A percentile compares a stretch with the other conserved stretches of the same genome.
phyloP scores from a whole-genome alignment of 2,113 vertebrate genomes.

The Austrofundulus limnaeus region DNA sequence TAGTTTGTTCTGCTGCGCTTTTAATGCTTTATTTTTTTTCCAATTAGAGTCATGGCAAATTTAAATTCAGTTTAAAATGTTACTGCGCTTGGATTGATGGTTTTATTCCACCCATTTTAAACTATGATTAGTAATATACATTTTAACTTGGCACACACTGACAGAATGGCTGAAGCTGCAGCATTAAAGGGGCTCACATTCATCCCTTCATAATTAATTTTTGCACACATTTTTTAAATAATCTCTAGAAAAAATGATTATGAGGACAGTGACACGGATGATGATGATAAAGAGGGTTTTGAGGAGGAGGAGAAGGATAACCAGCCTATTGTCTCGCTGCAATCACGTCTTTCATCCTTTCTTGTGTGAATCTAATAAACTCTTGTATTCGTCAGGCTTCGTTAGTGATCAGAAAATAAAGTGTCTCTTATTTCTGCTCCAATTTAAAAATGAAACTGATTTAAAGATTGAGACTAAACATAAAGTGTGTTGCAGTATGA shows the following conservation, averaged over 20 bases:
- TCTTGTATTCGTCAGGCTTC: conserved; percentile 18
- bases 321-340: background rate
- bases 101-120: background rate
- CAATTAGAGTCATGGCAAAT: background rate
- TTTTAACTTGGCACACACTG: background rate
- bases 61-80: conserved; percentile 12
- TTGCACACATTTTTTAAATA: background rate
- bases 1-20: conserved; percentile 4
- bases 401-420: conserved; percentile 23
- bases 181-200: background rate
- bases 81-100: background rate
- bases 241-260: conserved; percentile 5
- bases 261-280: background rate
- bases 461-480: background rate
- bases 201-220: background rate
- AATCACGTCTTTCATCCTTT: conserved; percentile 4
- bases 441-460: conserved; percentile 12
- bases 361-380: conserved; percentile 16
- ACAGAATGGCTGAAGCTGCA: background rate
- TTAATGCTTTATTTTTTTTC: background rate
- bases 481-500: background rate
- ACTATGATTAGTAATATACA: background rate
- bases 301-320: background rate
- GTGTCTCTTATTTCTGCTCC: conserved; percentile 23
- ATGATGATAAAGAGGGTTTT: background rate